Evolutionary conservation across 2,888 invertebrate genomes (phyloP).

Genomic region (Euproctis similis): DNA sequence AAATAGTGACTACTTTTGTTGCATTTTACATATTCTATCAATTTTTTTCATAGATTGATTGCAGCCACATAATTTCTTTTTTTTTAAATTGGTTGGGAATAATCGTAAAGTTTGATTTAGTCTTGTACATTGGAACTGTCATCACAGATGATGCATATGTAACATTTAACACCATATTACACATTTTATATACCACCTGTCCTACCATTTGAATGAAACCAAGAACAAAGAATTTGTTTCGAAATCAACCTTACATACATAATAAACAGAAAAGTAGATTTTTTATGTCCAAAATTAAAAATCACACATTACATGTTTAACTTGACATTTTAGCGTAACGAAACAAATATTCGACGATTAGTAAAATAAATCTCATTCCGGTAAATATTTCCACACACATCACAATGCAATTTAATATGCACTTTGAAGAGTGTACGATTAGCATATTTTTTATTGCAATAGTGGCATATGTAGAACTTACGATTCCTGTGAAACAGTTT

Average conservation of each 20-base stretch:
- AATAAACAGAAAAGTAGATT: constrained; percentile 62
- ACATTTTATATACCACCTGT: constrained; percentile 37
- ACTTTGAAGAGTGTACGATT: constrained; percentile 61
- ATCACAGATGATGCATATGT: constrained; percentile 55
- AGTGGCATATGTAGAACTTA: constrained; percentile 61
- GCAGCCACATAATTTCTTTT: constrained; percentile 52
- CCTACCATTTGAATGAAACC: constrained; percentile 40
- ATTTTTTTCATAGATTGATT: constrained; percentile 54
- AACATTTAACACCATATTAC: constrained; percentile 42
- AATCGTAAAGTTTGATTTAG: constrained; percentile 29
- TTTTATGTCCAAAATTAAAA: constrained; percentile 54
- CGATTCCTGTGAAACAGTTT: constrained; percentile 51
- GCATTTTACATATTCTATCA: constrained; percentile 49
- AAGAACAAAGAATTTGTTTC: constrained; percentile 38
- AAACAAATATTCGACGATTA: too few species aligned
- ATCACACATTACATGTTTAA: constrained; percentile 37
- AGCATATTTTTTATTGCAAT: constrained; percentile 52
- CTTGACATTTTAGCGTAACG: too few species aligned
- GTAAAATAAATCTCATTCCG: too few species aligned
- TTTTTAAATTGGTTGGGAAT: constrained; percentile 45
- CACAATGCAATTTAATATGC: constrained; percentile 60
- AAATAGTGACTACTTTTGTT: constrained; percentile 64
- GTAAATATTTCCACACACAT: constrained; percentile 43
- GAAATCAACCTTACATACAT: constrained; percentile 55
- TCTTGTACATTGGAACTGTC: constrained; percentile 41